A percentile compares a stretch with the other conserved stretches of the same genome.
Evolutionary conservation across 2,888 invertebrate genomes (phyloP).

Genomic region (Xanthia togata): DNA sequence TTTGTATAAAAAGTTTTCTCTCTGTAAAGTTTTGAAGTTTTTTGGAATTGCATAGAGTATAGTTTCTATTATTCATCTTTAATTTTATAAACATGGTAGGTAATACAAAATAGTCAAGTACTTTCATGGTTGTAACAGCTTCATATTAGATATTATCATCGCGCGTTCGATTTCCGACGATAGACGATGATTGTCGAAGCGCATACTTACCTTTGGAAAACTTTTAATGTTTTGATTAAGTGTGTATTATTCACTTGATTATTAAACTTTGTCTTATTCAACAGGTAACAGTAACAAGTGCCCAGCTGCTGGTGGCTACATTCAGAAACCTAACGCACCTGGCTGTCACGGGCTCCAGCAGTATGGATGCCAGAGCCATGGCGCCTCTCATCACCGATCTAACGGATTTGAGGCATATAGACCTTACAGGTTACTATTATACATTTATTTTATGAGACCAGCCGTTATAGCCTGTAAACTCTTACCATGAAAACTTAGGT

Average conservation of each 20-base stretch:
- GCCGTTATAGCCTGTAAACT: too few relatives aligned
- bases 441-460: too few relatives aligned
- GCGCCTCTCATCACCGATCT: conserved; percentile 95
- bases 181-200: not conserved
- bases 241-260: not conserved
- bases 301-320: conserved; percentile 93
- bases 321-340: conserved; percentile 96
- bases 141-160: not conserved
- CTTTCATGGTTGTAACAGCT: not conserved
- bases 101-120: not conserved
- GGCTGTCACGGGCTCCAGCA: conserved; percentile 94
- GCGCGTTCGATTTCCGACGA: not conserved
- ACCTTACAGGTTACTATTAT: conserved; percentile 92
- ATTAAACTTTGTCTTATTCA: conserved; percentile 18
- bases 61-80: too few relatives aligned
- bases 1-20: not conserved
- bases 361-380: conserved; percentile 94
- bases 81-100: too few relatives aligned
- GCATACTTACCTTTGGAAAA: not conserved
- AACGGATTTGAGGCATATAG: conserved; percentile 95
- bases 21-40: too few relatives aligned
- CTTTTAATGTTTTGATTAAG: not conserved
- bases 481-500: too few relatives aligned
- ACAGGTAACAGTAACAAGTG: conserved; percentile 94
- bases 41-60: too few relatives aligned